These are phyloP conservation scores for Peromyscus polionotus DNA, from an alignment of 2,113 vertebrate species.

Conservation along the genomic window DNA sequence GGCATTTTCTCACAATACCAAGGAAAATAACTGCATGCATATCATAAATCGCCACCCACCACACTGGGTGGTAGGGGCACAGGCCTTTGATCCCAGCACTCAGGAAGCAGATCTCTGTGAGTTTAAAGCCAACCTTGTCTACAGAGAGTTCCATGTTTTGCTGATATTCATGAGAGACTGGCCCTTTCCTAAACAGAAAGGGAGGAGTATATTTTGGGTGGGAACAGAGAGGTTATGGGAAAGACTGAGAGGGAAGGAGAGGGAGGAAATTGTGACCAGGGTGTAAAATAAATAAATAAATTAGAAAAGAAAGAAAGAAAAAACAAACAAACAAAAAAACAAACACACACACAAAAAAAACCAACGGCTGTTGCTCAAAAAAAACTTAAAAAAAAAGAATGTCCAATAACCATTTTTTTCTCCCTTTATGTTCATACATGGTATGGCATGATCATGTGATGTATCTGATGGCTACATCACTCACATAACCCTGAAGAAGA, in stretches of 20 bases:
- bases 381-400: no score
- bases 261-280: background rate
- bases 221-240: background rate
- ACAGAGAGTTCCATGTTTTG: background rate
- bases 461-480: background rate
- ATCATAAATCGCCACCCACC: background rate
- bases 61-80: background rate
- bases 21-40: background rate
- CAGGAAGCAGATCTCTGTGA: background rate
- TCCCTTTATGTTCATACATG: background rate
- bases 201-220: background rate
- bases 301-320: no score
- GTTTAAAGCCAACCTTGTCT: background rate
- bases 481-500: background rate
- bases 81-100: background rate
- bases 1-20: background rate
- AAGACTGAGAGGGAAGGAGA: background rate
- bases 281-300: no score
- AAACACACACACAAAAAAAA: no score
- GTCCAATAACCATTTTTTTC: no score
- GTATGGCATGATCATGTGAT: background rate
- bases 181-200: background rate
- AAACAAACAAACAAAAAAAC: fast-evolving
- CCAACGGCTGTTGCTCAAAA: no score
- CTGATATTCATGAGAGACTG: background rate